Conservation (phyloP, 2,113 vertebrate species). For the Scalopus aquaticus region DNA sequence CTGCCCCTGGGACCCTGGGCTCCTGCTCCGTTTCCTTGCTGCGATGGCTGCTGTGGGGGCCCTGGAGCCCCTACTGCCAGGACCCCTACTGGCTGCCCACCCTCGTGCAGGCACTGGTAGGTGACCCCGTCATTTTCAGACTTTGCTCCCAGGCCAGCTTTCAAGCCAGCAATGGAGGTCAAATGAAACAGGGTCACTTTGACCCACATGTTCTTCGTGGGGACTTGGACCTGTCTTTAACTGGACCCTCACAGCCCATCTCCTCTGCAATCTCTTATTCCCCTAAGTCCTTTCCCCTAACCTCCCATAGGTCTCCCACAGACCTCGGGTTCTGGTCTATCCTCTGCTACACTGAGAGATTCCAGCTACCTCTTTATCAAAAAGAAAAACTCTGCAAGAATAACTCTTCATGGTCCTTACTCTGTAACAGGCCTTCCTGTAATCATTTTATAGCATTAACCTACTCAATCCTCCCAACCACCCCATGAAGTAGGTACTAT, state of each 20-base stretch:
- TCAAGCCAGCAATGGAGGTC: neutral
- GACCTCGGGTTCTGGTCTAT: neutral
- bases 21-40: constrained; percentile 88
- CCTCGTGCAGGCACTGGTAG: constrained; percentile 53
- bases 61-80: constrained; percentile 75
- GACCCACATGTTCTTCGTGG: neutral
- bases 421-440: neutral
- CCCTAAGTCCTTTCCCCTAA: neutral
- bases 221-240: neutral
- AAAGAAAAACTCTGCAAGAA: neutral
- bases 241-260: neutral
- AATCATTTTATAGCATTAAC: neutral
- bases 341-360: neutral
- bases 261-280: neutral
- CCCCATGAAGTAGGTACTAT: neutral
- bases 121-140: neutral
- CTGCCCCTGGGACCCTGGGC: constrained; percentile 80
- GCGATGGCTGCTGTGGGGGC: constrained; percentile 78
- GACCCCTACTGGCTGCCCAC: constrained; percentile 85
- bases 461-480: neutral
- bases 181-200: neutral
- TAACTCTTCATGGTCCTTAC: neutral
- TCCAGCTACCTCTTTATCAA: neutral
- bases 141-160: neutral
- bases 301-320: neutral